phyloP scores from a whole-genome alignment of 2,888 invertebrate species.

The Dolichopus griseipennis region DNA sequence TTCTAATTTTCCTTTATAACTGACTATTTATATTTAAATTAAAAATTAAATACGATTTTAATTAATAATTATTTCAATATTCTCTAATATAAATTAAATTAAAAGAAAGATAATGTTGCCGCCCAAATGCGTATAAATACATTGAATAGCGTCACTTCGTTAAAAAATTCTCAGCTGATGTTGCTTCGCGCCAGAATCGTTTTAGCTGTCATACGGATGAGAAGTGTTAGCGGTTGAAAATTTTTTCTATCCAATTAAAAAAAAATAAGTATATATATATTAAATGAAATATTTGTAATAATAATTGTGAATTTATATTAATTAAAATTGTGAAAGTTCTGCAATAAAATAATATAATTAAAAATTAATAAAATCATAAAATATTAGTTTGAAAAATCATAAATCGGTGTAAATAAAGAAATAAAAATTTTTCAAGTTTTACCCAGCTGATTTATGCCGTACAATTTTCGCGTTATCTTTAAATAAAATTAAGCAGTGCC shows the following conservation, averaged over 20 bases:
- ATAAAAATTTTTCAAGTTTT: not conserved
- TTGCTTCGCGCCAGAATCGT: slow-evolving; percentile 52
- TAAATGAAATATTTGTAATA: no score
- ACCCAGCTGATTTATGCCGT: not conserved
- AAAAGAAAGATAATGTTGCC: slow-evolving; percentile 19
- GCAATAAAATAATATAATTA: no score
- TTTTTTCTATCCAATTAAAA: not conserved
- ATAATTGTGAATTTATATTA: no score
- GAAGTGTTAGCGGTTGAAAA: not conserved
- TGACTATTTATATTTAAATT: not conserved
- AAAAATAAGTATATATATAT: not conserved
- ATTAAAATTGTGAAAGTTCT: no score
- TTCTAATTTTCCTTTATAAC: not conserved
- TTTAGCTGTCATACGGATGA: slow-evolving; percentile 4
- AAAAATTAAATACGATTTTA: not conserved
- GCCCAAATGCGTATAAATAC: slow-evolving; percentile 40
- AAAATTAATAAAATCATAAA: no score
- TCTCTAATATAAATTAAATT: not conserved
- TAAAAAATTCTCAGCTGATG: slow-evolving; percentile 48
- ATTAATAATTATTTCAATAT: not conserved
- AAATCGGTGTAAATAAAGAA: no score
- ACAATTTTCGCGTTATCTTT: not conserved
- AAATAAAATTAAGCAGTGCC: not conserved
- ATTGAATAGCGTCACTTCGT: slow-evolving; percentile 40
- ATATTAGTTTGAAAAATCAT: no score